Base-by-base conservation (phyloP, 2,888 invertebrate genomes). In the Cheilosia scutellata region DNA sequence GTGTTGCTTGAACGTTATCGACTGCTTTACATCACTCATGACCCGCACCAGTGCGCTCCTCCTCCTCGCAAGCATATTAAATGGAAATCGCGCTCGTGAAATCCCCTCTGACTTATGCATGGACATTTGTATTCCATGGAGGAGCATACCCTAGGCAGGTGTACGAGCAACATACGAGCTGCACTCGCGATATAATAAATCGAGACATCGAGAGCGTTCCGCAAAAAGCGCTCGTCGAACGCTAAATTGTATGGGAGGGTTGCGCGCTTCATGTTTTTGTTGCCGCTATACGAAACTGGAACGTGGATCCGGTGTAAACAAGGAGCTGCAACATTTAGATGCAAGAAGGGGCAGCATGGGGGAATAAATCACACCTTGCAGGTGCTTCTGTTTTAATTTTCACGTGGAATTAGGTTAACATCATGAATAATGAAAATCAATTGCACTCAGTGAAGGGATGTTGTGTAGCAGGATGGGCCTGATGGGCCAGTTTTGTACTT, bases 351-450 rank as follows among this genome's bases (percentile, higher is more conserved):
- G 68, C 58, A 33, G 47, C 40, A 49, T 29, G 7, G 55, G 27
- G 27, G 49, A 66, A 82, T 86, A 86, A 86, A 82, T 86, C 86
- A 76, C 86, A 86, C 82, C 72, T 76, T 63, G 42, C 76, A 72
- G 72, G 71, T 76, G 86, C 71, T 76, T 72, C 76, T 82, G 82
- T 82, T 86, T 86, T 80, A 80, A 86, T 86, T 80, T 77, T 82
- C 77, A 44, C 65, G 29, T 77, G 63, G 68, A 86, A 86, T 76
- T 86, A 76, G 84, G 84, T 84, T 86, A 86, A 72, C 80, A 72
- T 82, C 71, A 62, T 86, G 76, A 80, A 86, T 77, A 86, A 77
- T 86, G 71, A 74, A 74, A 74, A 74, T 63, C 74, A 63, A 74
- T 74, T 53, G 53, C 20, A 62, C 20, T 20, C n/a, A 16, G 37